These are phyloP conservation scores for Maniola hyperantus DNA, from an alignment of 2,888 invertebrate species.

Conservation along the genomic window DNA sequence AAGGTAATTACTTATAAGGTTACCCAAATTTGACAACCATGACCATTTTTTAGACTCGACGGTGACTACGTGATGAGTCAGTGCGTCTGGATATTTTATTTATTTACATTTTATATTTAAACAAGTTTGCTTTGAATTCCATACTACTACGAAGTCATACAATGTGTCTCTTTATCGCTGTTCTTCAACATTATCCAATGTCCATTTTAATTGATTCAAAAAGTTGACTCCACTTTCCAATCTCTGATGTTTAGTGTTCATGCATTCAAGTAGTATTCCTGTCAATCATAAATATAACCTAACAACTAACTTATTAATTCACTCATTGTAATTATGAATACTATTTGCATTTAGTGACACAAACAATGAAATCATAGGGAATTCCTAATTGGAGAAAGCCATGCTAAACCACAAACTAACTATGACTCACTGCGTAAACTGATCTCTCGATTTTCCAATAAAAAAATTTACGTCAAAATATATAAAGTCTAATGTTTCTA, in stretches of 20 bases:
- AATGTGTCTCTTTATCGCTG: neutral
- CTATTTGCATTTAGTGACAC: neutral
- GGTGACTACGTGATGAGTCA: neutral
- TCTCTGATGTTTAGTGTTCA: neutral
- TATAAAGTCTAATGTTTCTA: too few relatives aligned
- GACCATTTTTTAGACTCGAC: neutral
- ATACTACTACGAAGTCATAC: neutral
- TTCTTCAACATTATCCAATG: neutral
- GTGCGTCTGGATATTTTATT: conserved; percentile 2
- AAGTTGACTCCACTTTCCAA: neutral
- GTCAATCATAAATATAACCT: neutral
- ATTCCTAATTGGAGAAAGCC: conserved; percentile 33
- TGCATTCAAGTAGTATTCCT: neutral
- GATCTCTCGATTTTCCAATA: conserved; percentile 7
- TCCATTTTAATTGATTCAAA: neutral
- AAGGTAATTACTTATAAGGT: neutral
- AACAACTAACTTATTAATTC: neutral
- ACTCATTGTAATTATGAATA: neutral
- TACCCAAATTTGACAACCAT: neutral
- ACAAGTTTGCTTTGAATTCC: conserved; percentile 2
- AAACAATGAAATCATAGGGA: conserved; percentile 30
- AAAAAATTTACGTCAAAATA: too few relatives aligned
- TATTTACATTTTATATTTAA: neutral
- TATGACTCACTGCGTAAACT: conserved; percentile 24
- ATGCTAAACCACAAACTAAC: conserved; percentile 6